Evolutionary conservation across 2,113 vertebrate species (phyloP).

Genomic region (Mirounga angustirostris): DNA sequence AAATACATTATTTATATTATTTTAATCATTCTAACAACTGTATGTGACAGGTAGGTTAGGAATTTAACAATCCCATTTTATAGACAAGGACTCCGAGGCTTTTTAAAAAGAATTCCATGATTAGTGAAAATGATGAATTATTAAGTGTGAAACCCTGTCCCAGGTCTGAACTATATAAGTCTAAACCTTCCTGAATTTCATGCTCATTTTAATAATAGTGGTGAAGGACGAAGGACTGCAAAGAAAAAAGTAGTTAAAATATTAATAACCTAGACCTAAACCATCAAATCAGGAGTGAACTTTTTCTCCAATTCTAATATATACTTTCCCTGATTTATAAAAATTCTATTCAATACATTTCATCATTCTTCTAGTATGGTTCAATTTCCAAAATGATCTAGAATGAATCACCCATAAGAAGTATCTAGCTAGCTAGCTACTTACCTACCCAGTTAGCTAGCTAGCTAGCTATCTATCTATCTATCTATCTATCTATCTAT

Average conservation of each 20-base stretch:
- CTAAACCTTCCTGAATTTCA: background rate
- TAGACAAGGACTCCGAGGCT: background rate
- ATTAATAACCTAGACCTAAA: background rate
- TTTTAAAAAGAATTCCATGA: background rate
- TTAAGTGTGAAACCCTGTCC: background rate
- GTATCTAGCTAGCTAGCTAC: background rate
- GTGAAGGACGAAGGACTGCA: background rate
- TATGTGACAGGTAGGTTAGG: background rate
- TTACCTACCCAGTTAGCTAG: background rate
- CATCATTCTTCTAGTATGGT: background rate
- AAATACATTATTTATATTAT: background rate
- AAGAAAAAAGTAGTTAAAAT: constrained; percentile 7
- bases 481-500: background rate
- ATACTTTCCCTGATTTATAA: background rate
- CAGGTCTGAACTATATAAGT: background rate
- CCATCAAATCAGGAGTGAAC: background rate
- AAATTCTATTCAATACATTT: constrained; percentile 31
- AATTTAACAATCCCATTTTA: background rate
- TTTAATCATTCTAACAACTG: background rate
- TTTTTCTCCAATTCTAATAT: background rate
- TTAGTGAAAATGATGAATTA: background rate
- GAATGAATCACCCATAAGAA: background rate
- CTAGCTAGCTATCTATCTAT: background rate
- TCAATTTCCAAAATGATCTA: background rate
- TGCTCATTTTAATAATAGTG: background rate